These are phyloP conservation scores for Ailuropoda melanoleuca DNA, from an alignment of 2,113 vertebrate species.

Conservation along the genomic window DNA sequence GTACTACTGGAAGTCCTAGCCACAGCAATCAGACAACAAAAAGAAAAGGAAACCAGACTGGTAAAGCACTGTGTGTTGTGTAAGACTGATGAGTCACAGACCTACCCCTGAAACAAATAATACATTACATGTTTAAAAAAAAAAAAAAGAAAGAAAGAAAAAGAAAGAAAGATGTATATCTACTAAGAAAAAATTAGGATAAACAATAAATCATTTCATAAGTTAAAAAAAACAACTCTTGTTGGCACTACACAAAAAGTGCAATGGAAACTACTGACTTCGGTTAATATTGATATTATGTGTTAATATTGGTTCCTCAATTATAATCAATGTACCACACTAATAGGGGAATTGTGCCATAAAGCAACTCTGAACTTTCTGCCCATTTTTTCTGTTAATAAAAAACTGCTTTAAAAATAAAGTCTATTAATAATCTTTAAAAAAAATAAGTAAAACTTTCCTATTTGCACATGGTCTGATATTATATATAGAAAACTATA, in stretches of 20 bases:
- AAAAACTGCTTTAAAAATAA: background rate
- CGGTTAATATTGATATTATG: background rate
- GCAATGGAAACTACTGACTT: background rate
- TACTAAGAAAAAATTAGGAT: too few species aligned
- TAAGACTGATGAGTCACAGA: too few species aligned
- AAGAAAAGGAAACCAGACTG: background rate
- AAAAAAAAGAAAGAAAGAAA: too few species aligned
- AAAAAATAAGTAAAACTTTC: background rate
- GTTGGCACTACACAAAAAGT: background rate
- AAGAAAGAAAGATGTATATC: too few species aligned
- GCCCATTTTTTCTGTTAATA: background rate
- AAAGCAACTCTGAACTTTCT: background rate
- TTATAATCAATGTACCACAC: background rate
- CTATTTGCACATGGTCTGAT: background rate
- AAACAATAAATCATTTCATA: too few species aligned
- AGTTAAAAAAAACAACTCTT: background rate
- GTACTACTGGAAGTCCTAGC: background rate
- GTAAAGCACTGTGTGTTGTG: background rate
- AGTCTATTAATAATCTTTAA: background rate
- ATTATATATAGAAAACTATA: background rate
- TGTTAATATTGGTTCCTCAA: background rate
- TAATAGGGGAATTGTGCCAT: background rate
- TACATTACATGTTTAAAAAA: too few species aligned
- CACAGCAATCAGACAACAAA: background rate
- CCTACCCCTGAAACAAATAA: too few species aligned